Percentiles rank a stretch among this genome's conserved stretches.
Evolutionary conservation across 2,888 invertebrate species (phyloP).

Genomic region (Belgica antarctica): DNA sequence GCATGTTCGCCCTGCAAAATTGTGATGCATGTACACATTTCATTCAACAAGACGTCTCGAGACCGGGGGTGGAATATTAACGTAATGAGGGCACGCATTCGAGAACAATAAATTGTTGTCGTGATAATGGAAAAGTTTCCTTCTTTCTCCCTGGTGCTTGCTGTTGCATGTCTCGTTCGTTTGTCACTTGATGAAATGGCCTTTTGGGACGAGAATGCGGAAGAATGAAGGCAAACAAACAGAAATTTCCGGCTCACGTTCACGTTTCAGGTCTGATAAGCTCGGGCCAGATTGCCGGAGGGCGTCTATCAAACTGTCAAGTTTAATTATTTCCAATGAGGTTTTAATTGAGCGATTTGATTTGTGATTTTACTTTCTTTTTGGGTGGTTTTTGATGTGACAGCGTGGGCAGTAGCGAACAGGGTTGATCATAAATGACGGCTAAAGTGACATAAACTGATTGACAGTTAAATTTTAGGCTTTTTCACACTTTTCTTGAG

Average conservation of each 20-base stretch:
- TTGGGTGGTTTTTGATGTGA: neutral
- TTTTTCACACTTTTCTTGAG: no score
- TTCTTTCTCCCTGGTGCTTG: neutral
- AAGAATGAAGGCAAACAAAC: conserved; percentile 28
- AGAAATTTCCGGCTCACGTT: conserved; percentile 30
- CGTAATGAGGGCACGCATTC: conserved; percentile 41
- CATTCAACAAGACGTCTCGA: neutral
- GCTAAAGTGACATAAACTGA: no score
- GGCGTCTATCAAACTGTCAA: conserved; percentile 23
- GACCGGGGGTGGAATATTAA: conserved; percentile 4
- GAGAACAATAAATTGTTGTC: conserved; percentile 32
- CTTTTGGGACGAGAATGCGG: conserved; percentile 29
- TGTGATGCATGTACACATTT: neutral
- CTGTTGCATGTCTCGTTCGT: conserved; percentile 30
- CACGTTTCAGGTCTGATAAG: conserved; percentile 1
- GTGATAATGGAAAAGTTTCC: conserved; percentile 33
- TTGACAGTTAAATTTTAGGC: no score
- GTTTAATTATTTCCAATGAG: conserved; percentile 30
- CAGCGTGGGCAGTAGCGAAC: no score
- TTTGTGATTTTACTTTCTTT: conserved; percentile 14
- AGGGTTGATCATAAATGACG: no score
- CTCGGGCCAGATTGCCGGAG: no score
- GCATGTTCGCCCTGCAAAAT: neutral
- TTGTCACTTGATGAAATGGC: conserved; percentile 41
- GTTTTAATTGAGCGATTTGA: conserved; percentile 29